Conservation (phyloP, 2,797 vertebrate species). For the Intellagama lesueurii region DNA sequence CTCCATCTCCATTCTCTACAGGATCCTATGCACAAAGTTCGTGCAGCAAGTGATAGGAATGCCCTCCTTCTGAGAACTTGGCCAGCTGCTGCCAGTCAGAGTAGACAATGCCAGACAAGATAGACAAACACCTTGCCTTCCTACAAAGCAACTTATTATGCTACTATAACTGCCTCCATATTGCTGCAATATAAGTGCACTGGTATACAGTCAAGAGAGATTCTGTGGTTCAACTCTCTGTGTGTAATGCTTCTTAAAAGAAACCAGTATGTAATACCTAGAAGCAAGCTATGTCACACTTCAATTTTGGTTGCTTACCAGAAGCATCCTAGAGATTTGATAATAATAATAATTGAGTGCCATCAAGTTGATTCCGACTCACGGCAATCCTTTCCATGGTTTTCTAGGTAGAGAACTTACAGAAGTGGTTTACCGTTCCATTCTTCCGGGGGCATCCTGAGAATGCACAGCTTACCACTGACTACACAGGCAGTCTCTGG, state of each 20-base stretch:
- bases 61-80: background rate
- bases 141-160: background rate
- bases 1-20: background rate
- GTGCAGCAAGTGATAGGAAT: background rate
- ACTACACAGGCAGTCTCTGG: too few relatives aligned
- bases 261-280: background rate
- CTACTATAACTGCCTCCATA: background rate
- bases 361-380: too few relatives aligned
- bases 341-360: background rate
- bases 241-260: background rate
- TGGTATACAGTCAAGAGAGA: background rate
- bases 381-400: too few relatives aligned
- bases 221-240: too few relatives aligned
- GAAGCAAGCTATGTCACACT: background rate
- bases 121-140: background rate
- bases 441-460: too few relatives aligned
- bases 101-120: too few relatives aligned
- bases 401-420: too few relatives aligned
- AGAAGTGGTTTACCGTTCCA: too few relatives aligned
- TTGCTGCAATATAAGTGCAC: background rate
- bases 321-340: slow-evolving; percentile 61
- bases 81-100: background rate
- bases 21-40: background rate
- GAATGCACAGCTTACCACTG: too few relatives aligned
- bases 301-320: slow-evolving; percentile 14